Base-by-base conservation (phyloP, 2,888 invertebrate species). In the Himalopsyche japonica region DNA sequence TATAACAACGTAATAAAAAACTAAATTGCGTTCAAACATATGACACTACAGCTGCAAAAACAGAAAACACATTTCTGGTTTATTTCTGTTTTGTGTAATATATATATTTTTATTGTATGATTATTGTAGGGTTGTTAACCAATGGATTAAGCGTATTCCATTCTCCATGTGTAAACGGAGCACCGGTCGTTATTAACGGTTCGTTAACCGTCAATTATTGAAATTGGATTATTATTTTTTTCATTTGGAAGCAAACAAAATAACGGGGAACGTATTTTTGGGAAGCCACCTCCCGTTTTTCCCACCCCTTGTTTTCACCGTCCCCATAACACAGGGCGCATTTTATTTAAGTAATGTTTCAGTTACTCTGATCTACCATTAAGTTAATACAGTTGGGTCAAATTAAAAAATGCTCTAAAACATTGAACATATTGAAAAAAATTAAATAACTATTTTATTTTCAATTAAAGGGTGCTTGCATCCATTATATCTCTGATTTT, bases 161-260 rank as follows among this genome's bases (percentile, higher is more conserved):
- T 80, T 37, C 27, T 34, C 70, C 64, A 70, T 34, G 70, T 70
- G 57, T 37, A 57, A 81, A 76, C 82, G 37, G 49, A 78, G 78
- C 77, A 82, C 79, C 47, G 81, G 64, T 83, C 85, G 85, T 85
- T 85, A 85, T 79, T 86, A 79, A 84, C 86, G 86, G 82, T 85
- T 83, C 86, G 86, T 86, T 84, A 82, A 57, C 84, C 86, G 83
- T 84, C 86, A 86, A 86, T 86, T 86, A 86, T 86, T 79, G 77
- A 84, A 86, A 86, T 86, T 82, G 84, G 82, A 84, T 84, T 84
- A 86, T 86, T 80, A 84, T 86, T 86, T 84, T n/a, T 84, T 86
- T 84, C 83, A 85, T 85, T 83, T 76, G 78, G 79, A 78, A 80
- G 84, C 49, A 83, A 85, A 85, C 70, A 81, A 81, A 83, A 76